Conservation (phyloP, 53 echinoderm and acorn worm genomes). For the Apostichopus leukothele region DNA sequence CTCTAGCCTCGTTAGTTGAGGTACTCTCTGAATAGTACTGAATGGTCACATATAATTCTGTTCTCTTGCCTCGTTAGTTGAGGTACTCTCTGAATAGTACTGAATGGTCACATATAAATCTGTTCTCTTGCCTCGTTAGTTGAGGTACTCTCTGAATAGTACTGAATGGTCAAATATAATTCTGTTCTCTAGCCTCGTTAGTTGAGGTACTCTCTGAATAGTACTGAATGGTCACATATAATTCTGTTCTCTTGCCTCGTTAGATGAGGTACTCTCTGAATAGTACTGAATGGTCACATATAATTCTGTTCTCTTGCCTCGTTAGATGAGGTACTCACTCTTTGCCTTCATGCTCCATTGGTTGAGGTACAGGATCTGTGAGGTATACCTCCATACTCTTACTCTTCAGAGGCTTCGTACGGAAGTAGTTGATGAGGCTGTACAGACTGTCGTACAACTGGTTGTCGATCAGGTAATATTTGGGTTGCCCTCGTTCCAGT, state of each 20-base stretch:
- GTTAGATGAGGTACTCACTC: slow-evolving; percentile 82
- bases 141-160: no score
- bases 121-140: no score
- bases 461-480: slow-evolving; percentile 96
- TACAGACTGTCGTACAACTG: slow-evolving; percentile 93
- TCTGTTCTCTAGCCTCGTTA: no score
- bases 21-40: no score
- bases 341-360: slow-evolving; percentile 90
- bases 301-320: slow-evolving; percentile 71
- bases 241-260: slow-evolving; percentile 71
- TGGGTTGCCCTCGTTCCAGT: slow-evolving; percentile 79
- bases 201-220: slow-evolving; percentile 60
- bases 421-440: slow-evolving; percentile 94
- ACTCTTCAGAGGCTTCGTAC: slow-evolving; percentile 82
- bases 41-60: not conserved
- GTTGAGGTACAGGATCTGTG: slow-evolving; percentile 92
- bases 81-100: no score
- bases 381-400: slow-evolving; percentile 78
- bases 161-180: no score
- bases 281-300: no score
- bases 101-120: no score
- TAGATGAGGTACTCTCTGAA: slow-evolving; percentile 87
- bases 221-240: no score
- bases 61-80: no score
- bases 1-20: no score